Evolutionary conservation across 2,113 vertebrate genomes (phyloP).

Genomic region (Psammodynastes pulverulentus): DNA sequence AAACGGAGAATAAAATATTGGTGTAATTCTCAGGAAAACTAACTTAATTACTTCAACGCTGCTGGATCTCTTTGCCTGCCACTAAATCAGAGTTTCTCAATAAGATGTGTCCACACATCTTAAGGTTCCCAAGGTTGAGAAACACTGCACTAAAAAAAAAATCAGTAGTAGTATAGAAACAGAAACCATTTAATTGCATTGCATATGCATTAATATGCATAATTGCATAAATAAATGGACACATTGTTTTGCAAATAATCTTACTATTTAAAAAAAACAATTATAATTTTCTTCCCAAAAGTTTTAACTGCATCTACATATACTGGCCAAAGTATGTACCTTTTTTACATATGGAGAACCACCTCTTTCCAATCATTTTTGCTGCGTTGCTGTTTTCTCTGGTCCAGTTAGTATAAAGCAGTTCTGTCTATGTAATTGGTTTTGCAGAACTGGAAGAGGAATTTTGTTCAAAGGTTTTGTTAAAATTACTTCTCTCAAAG

Average conservation of each 20-base stretch:
- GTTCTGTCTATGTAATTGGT: not conserved
- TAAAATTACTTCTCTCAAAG: not conserved
- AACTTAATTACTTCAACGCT: not conserved
- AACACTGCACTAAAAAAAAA: not conserved
- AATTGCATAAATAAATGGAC: not conserved
- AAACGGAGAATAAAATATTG: not conserved
- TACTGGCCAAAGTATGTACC: not conserved
- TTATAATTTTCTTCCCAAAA: not conserved
- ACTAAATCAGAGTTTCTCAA: not conserved
- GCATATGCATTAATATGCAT: not conserved
- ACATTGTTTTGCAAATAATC: not conserved
- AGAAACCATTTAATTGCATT: not conserved
- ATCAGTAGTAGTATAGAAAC: not conserved
- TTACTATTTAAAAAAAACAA: not conserved
- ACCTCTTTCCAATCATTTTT: not conserved
- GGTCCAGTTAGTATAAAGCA: not conserved
- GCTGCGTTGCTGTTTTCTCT: not conserved
- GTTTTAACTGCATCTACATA: not conserved
- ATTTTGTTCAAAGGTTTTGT: conserved; percentile 16
- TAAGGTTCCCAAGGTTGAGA: not conserved
- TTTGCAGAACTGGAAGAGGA: not conserved
- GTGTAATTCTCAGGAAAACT: not conserved
- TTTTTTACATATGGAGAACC: not conserved
- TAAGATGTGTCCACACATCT: not conserved
- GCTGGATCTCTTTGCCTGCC: not conserved